A percentile compares a stretch with the other conserved stretches of the same genome.
Conservation (phyloP, 2,797 vertebrate genomes). For the Ispidina lecontei region DNA sequence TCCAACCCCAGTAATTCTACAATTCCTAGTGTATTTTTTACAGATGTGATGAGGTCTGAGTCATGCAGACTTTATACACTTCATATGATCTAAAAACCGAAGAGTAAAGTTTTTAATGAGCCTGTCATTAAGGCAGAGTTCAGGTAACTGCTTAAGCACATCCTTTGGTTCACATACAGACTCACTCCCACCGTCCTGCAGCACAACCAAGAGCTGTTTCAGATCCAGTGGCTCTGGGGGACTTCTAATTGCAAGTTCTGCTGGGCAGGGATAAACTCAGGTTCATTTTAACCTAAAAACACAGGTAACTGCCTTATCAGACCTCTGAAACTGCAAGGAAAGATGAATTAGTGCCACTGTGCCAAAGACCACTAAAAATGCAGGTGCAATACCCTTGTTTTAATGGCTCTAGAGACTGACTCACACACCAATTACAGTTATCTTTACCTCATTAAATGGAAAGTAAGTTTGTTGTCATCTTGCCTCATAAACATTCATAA, state of each 20-base stretch:
- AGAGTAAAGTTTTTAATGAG: background rate
- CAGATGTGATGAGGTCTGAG: background rate
- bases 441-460: constrained; percentile 22
- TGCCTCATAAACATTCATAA: background rate
- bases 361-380: background rate
- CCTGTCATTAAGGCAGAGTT: background rate
- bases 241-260: background rate
- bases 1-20: background rate
- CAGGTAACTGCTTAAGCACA: fast-evolving
- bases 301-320: background rate
- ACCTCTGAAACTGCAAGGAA: too few relatives aligned
- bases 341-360: fast-evolving
- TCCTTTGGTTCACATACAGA: background rate
- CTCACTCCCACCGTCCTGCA: background rate
- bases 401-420: background rate
- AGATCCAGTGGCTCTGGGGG: background rate
- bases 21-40: fast-evolving
- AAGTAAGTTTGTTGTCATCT: constrained; percentile 4
- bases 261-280: background rate
- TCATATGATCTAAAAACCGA: background rate
- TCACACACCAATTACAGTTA: background rate
- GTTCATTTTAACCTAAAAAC: background rate
- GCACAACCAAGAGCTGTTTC: background rate
- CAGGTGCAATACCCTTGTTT: background rate
- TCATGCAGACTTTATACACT: background rate